Evolutionary conservation across 2,888 invertebrate species (phyloP).

Genomic region (Volucella inflata): DNA sequence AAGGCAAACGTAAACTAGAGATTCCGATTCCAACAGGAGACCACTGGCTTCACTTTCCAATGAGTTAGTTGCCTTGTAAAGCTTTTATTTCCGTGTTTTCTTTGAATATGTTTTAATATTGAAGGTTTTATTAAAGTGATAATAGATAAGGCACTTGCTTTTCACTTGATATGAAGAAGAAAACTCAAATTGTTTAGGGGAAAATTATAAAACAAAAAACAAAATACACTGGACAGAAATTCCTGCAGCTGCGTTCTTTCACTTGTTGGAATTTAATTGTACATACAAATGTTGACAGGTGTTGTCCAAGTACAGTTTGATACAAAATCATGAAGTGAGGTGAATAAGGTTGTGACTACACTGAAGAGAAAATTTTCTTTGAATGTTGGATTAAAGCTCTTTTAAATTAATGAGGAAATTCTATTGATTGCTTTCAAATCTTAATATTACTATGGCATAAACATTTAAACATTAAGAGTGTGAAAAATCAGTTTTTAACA

Average conservation of each 20-base stretch:
- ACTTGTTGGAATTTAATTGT: conserved; percentile 65
- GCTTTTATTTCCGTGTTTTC: background rate
- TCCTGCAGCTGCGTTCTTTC: conserved; percentile 62
- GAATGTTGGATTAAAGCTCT: too few species aligned
- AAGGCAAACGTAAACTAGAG: conserved; percentile 20
- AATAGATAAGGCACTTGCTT: conserved; percentile 53
- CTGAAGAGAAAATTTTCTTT: background rate
- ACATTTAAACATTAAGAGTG: too few species aligned
- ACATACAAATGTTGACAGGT: conserved; percentile 55
- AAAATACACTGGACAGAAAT: conserved; percentile 34
- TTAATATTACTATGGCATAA: too few species aligned
- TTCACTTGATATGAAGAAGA: background rate
- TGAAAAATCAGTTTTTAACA: too few species aligned
- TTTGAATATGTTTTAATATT: background rate
- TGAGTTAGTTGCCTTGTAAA: background rate
- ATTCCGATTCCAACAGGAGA: conserved; percentile 37
- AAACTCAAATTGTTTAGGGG: background rate
- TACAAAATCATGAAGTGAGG: conserved; percentile 6
- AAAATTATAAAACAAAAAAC: conserved; percentile 45
- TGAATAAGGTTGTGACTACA: conserved; percentile 35
- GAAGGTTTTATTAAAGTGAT: background rate
- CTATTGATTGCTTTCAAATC: too few species aligned
- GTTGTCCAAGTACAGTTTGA: conserved; percentile 46
- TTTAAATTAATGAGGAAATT: too few species aligned
- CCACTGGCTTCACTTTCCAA: background rate